Evolutionary conservation across 2,797 vertebrate species (phyloP).

Genomic region (Siniperca obscura): DNA sequence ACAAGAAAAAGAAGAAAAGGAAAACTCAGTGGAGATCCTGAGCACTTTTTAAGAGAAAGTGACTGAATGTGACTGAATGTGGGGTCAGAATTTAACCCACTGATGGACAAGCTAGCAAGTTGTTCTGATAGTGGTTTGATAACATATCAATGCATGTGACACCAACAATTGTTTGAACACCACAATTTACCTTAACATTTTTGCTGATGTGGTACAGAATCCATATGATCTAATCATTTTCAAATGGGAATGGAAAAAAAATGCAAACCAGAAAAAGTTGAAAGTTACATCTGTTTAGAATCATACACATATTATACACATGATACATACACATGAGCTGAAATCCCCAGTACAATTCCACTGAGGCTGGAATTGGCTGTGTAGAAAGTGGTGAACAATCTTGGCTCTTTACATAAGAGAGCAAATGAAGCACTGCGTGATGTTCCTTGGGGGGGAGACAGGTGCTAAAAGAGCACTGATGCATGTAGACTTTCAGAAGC

Average conservation of each 20-base stretch:
- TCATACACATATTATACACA: background rate
- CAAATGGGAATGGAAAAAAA: background rate
- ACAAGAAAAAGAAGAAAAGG: background rate
- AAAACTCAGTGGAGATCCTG: background rate
- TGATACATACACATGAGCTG: background rate
- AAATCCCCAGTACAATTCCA: constrained; percentile 5
- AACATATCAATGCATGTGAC: background rate
- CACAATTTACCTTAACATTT: background rate
- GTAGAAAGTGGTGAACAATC: constrained; percentile 13
- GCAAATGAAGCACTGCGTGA: constrained; percentile 56
- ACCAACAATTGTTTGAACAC: background rate
- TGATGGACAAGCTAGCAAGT: background rate
- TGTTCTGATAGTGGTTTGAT: background rate
- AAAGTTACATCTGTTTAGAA: background rate
- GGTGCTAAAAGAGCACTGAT: constrained; percentile 62
- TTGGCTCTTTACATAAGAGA: constrained; percentile 40
- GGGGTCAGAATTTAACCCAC: background rate
- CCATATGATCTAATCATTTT: background rate
- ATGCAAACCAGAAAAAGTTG: background rate
- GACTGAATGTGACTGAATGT: background rate
- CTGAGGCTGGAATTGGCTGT: background rate
- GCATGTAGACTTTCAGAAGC: constrained; percentile 55
- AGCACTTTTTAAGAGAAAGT: background rate
- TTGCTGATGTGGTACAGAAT: background rate
- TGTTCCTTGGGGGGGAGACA: constrained; percentile 55